Evolutionary conservation across 2,113 vertebrate species (phyloP).

Genomic region (Pampusana beccarii): DNA sequence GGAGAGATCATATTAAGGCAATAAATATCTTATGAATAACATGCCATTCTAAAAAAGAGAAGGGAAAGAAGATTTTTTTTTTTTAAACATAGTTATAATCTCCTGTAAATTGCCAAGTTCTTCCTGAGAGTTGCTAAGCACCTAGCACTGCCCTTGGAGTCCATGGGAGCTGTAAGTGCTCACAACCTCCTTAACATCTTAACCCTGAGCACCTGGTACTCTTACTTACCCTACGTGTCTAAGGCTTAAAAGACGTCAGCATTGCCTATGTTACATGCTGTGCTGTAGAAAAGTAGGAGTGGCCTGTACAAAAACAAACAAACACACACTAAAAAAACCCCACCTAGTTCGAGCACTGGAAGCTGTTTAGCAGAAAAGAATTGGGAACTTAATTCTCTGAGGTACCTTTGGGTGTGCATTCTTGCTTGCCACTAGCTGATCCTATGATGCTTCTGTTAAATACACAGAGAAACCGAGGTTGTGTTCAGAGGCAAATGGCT

Average conservation of each 20-base stretch:
- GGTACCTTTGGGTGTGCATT: neutral
- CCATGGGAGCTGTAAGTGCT: neutral
- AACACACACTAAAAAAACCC: too few species aligned
- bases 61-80: neutral
- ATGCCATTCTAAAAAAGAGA: neutral
- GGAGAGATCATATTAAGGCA: neutral
- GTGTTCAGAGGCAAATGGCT: neutral
- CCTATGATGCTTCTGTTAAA: neutral
- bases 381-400: neutral
- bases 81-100: neutral
- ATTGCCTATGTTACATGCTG: neutral
- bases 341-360: neutral
- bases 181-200: neutral
- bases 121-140: neutral
- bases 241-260: neutral
- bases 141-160: neutral
- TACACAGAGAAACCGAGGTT: neutral
- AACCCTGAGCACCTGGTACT: neutral
- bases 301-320: neutral
- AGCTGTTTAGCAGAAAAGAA: neutral
- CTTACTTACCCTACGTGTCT: rapidly evolving
- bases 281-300: neutral
- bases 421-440: neutral
- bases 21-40: neutral
- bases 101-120: neutral